phyloP scores from a whole-genome alignment of 2,797 vertebrate genomes.

The Sitta carolinensis region DNA sequence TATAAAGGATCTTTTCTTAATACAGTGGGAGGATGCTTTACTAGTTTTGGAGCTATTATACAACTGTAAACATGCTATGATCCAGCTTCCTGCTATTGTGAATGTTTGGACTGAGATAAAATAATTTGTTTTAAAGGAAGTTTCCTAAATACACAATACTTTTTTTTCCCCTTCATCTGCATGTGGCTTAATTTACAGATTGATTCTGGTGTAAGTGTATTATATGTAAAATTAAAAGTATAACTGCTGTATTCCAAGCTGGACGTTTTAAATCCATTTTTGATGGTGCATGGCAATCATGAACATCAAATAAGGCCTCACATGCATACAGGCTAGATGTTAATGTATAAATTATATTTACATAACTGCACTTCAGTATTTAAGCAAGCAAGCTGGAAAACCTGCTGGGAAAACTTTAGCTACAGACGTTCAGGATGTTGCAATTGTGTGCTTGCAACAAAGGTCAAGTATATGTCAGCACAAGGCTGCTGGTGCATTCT shows the following conservation, averaged over 20 bases:
- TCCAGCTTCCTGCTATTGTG: conserved; percentile 69
- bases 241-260: neutral
- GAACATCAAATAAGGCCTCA: neutral
- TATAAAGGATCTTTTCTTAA: conserved; percentile 45
- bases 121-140: conserved; percentile 44
- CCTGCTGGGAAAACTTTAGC: neutral
- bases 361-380: neutral
- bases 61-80: neutral
- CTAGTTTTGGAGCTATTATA: conserved; percentile 21
- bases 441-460: neutral
- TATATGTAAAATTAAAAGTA: neutral
- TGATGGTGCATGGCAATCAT: neutral
- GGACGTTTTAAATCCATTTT: neutral
- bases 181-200: conserved; percentile 10
- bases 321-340: neutral
- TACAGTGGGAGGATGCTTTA: neutral
- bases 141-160: neutral
- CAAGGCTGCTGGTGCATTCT: neutral
- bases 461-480: conserved; percentile 51
- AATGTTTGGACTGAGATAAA: conserved; percentile 40
- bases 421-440: conserved; percentile 13
- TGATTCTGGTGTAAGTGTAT: neutral
- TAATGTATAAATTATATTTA: neutral
- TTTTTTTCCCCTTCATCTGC: neutral
- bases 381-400: conserved; percentile 5